Percentiles rank a stretch among this genome's conserved stretches.
phyloP scores from a whole-genome alignment of 1,140 invertebrate species.

The Cydia amplana region DNA sequence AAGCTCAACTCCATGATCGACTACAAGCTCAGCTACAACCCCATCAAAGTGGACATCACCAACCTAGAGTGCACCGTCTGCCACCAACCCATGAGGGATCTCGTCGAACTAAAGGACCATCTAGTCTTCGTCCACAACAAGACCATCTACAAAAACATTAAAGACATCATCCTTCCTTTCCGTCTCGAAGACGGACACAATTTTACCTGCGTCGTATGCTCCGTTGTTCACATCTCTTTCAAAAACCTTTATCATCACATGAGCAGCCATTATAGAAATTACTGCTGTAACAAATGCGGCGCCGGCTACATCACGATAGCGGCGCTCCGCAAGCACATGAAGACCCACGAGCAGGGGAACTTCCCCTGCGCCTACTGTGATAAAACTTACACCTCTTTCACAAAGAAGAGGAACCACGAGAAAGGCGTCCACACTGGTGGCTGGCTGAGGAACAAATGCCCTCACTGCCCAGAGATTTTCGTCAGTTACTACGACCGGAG shows the following conservation, averaged over 20 bases:
- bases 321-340: constrained; percentile 66
- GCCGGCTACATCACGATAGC: constrained; percentile 71
- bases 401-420: constrained; percentile 70
- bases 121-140: constrained; percentile 58
- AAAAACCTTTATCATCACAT: constrained; percentile 74
- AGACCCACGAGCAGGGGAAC: constrained; percentile 69
- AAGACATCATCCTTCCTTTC: constrained; percentile 72
- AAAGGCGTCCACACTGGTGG: constrained; percentile 69
- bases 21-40: constrained; percentile 73
- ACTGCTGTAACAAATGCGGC: constrained; percentile 72
- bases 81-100: constrained; percentile 55
- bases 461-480: constrained; percentile 74
- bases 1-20: constrained; percentile 72
- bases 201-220: constrained; percentile 68
- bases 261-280: constrained; percentile 74
- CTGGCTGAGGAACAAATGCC: constrained; percentile 75
- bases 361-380: constrained; percentile 69
- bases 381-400: constrained; percentile 65
- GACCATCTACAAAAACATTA: constrained; percentile 66
- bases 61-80: constrained; percentile 63
- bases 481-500: constrained; percentile 72
- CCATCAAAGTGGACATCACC: constrained; percentile 73
- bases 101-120: constrained; percentile 64
- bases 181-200: constrained; percentile 64
- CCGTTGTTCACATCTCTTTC: constrained; percentile 67